A percentile compares a stretch with the other conserved stretches of the same genome.
Evolutionary conservation across 64 coral and sea anemone genomes (phyloP).

Genomic region (Montipora capricornis): DNA sequence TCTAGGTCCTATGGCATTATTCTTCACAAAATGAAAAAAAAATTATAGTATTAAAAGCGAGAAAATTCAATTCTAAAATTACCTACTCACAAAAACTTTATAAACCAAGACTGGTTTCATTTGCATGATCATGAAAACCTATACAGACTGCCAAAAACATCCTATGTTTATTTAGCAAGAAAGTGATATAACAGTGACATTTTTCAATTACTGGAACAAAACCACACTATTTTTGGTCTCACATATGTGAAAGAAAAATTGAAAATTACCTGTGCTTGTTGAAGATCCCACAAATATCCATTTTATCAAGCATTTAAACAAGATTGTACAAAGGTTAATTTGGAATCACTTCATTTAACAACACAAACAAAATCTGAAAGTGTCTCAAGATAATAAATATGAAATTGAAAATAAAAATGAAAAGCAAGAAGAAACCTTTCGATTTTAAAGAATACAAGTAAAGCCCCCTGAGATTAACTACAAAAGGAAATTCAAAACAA

Average conservation of each 20-base stretch:
- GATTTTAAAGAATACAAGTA: background rate
- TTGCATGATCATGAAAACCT: background rate
- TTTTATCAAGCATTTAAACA: background rate
- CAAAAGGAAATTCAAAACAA: conserved; percentile 14
- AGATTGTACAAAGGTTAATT: background rate
- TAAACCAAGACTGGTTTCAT: background rate
- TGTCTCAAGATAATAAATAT: background rate
- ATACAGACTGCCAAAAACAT: background rate
- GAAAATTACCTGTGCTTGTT: background rate
- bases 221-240: background rate
- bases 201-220: background rate
- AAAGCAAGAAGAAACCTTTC: conserved; percentile 9
- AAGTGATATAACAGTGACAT: background rate
- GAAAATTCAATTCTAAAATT: background rate
- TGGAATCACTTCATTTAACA: background rate
- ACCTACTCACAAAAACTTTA: background rate
- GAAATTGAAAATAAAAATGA: background rate
- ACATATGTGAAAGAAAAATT: background rate
- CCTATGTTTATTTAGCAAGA: background rate
- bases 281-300: background rate
- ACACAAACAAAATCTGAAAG: background rate
- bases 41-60: background rate
- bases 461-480: background rate
- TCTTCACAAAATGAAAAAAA: too few species aligned
- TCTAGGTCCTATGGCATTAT: too few species aligned